These are phyloP conservation scores for Pelagia noctiluca DNA, from an alignment of 30 jellyfish, hydroid and myxozoan genomes.

Conservation along the genomic window DNA sequence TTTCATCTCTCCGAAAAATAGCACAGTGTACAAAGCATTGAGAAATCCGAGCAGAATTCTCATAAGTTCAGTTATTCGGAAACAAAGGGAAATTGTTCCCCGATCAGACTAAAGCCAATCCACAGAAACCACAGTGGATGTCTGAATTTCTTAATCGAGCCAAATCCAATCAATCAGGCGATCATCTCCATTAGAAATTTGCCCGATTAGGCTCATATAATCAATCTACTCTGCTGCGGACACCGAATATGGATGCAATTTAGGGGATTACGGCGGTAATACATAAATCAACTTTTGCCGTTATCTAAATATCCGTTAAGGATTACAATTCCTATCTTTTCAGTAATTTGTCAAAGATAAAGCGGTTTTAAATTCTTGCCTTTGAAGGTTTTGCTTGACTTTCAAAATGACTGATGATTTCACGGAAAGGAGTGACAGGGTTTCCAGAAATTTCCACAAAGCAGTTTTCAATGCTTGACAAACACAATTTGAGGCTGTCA, in stretches of 20 bases:
- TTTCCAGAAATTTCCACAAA: too few relatives aligned
- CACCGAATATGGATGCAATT: slow-evolving; percentile 53
- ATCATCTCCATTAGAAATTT: slow-evolving; percentile 46
- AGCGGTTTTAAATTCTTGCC: not conserved
- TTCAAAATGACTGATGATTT: not conserved
- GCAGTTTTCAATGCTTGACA: too few relatives aligned
- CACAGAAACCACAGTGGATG: slow-evolving; percentile 44
- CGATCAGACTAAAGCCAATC: slow-evolving; percentile 40
- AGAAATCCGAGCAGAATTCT: too few relatives aligned
- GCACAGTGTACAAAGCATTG: too few relatives aligned
- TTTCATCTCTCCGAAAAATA: too few relatives aligned
- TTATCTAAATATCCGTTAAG: slow-evolving; percentile 14
- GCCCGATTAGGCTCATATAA: slow-evolving; percentile 58
- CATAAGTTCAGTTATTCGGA: too few relatives aligned
- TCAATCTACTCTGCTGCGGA: slow-evolving; percentile 42
- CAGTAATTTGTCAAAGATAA: slow-evolving; percentile 27
- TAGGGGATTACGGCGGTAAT: slow-evolving; percentile 17
- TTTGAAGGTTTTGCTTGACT: not conserved
- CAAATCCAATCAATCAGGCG: slow-evolving; percentile 43
- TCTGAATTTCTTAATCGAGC: slow-evolving; percentile 30
- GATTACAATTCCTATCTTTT: slow-evolving; percentile 31
- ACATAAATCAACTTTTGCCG: slow-evolving; percentile 33
- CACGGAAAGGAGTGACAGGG: too few relatives aligned
- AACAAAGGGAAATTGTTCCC: slow-evolving; percentile 25
- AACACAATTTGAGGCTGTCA: too few relatives aligned